Conservation (phyloP, 1,140 invertebrate genomes). For the Potamilus streckersoni region DNA sequence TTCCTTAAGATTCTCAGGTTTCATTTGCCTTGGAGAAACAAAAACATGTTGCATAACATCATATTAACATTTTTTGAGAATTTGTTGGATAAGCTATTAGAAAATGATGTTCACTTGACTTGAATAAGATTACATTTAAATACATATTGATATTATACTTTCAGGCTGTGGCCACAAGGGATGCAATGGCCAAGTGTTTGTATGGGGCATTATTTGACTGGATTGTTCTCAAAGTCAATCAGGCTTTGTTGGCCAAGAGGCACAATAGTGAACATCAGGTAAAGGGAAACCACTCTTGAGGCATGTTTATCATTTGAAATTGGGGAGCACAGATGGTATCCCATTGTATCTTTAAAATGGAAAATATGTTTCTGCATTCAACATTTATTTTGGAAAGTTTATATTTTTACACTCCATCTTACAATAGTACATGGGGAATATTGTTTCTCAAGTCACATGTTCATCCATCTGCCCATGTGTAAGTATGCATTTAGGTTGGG, state of each 20-base stretch:
- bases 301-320: no score
- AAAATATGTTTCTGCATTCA: neutral
- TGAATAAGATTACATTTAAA: neutral
- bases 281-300: neutral
- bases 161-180: slow-evolving; percentile 90
- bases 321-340: no score
- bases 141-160: slow-evolving; percentile 60
- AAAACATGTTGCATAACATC: neutral
- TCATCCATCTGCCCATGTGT: no score
- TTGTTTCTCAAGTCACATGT: no score
- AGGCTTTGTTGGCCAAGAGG: slow-evolving; percentile 68
- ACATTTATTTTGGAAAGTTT: no score
- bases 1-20: neutral
- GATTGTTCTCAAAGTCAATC: slow-evolving; percentile 89
- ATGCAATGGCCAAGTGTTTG: slow-evolving; percentile 97
- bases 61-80: neutral
- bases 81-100: no score
- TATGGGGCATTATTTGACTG: slow-evolving; percentile 98
- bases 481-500: no score
- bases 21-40: neutral
- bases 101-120: no score
- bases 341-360: neutral
- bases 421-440: no score
- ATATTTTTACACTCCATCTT: no score
- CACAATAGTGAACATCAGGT: slow-evolving; percentile 66